These are phyloP conservation scores for Geodia barretti DNA, from an alignment of 37 sponge, comb jelly and placozoan species.

Conservation along the genomic window DNA sequence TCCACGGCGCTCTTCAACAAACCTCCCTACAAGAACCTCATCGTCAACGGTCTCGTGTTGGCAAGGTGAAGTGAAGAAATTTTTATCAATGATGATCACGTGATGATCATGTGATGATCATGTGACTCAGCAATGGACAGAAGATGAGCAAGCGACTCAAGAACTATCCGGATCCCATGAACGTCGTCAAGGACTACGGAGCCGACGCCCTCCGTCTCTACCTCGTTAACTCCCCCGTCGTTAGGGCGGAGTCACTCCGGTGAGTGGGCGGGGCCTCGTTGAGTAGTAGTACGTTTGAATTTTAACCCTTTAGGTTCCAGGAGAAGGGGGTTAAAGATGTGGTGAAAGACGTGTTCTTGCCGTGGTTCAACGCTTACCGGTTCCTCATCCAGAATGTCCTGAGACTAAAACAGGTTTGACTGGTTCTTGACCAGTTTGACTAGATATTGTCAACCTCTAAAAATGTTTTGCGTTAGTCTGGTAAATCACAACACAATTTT, in stretches of 20 bases:
- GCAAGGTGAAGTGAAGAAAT: conserved; percentile 69
- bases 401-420: conserved; percentile 61
- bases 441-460: too few species aligned
- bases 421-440: too few species aligned
- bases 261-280: not conserved
- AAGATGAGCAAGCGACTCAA: conserved; percentile 99
- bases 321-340: conserved; percentile 94
- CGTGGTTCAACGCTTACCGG: conserved; percentile 98
- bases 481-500: not conserved
- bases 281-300: not conserved
- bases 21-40: conserved; percentile 98
- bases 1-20: conserved; percentile 92
- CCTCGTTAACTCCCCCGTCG: conserved; percentile 95
- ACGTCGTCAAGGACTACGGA: conserved; percentile 87
- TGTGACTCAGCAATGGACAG: conserved; percentile 74
- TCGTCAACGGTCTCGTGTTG: conserved; percentile 95
- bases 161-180: conserved; percentile 97
- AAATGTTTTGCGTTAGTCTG: not conserved
- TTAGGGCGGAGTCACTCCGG: conserved; percentile 88
- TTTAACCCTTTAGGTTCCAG: conserved; percentile 69
- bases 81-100: conserved; percentile 92
- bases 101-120: conserved; percentile 73
- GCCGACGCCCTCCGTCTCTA: conserved; percentile 95
- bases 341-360: conserved; percentile 96
- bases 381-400: conserved; percentile 94